Evolutionary conservation across 2,888 invertebrate species (phyloP).

Genomic region (Lasioglossum lativentre): DNA sequence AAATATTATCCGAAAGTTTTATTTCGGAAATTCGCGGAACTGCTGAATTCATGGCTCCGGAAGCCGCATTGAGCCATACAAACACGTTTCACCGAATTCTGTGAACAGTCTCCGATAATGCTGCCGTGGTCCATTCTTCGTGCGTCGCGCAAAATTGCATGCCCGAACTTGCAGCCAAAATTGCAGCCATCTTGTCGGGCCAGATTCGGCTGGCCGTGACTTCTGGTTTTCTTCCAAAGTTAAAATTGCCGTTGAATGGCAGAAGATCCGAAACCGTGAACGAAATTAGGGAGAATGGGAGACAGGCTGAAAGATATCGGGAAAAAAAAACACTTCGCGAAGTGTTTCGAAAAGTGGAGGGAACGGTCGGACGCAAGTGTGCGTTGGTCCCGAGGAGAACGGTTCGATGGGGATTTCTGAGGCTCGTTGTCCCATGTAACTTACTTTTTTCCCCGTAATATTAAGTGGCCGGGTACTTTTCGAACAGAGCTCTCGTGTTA

Average conservation of each 20-base stretch:
- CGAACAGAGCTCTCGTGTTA: not conserved
- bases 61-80: not conserved
- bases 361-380: not conserved
- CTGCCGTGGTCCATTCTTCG: not conserved
- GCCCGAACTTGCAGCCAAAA: too few species aligned
- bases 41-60: too few species aligned
- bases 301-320: not conserved
- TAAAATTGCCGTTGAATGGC: not conserved
- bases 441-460: not conserved
- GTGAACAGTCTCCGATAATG: not conserved
- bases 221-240: not conserved
- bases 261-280: not conserved
- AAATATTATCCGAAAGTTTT: not conserved
- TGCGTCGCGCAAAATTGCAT: not conserved
- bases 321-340: not conserved
- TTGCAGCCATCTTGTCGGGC: not conserved
- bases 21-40: not conserved
- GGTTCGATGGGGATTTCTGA: not conserved
- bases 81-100: not conserved
- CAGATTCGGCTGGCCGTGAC: not conserved
- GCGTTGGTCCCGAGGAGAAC: not conserved
- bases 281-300: not conserved
- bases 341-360: conserved; percentile 1
- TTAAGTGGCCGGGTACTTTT: conserved; percentile 1
- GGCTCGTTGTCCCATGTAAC: not conserved